Percentiles rank a stretch among this genome's conserved stretches.
These are phyloP conservation scores for Oncorhynchus clarkii DNA, from an alignment of 2,113 vertebrate genomes.

Conservation along the genomic window DNA sequence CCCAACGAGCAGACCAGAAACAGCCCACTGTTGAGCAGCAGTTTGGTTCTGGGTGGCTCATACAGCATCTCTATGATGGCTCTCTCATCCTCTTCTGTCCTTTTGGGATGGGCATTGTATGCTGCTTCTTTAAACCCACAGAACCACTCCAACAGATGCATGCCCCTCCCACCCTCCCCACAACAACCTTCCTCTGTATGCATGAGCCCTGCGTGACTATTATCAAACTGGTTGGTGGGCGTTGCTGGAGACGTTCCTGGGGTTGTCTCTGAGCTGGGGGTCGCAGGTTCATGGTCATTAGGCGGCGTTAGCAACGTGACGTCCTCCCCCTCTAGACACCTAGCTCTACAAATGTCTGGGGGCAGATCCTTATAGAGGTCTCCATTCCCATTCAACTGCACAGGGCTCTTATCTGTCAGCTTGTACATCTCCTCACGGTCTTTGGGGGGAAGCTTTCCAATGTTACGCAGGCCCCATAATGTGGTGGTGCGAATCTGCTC, in stretches of 20 bases:
- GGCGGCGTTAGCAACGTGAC: conserved; percentile 83
- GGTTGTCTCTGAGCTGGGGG: conserved; percentile 81
- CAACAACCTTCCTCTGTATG: conserved; percentile 68
- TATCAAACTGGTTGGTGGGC: conserved; percentile 77
- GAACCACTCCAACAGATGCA: conserved; percentile 83
- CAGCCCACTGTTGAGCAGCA: conserved; percentile 85
- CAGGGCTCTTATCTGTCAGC: conserved; percentile 72
- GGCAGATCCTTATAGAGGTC: conserved; percentile 75
- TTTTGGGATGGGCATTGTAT: conserved; percentile 65
- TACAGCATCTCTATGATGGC: conserved; percentile 86
- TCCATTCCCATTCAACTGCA: conserved; percentile 65
- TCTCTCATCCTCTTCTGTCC: conserved; percentile 76
- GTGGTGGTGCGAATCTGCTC: conserved; percentile 86
- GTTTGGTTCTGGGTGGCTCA: conserved; percentile 84
- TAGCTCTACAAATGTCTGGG: conserved; percentile 80
- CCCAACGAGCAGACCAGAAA: conserved; percentile 86
- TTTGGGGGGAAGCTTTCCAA: conserved; percentile 52
- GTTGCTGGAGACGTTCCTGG: conserved; percentile 79
- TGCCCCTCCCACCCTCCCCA: conserved; percentile 55
- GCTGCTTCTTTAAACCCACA: conserved; percentile 79
- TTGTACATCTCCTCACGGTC: conserved; percentile 71
- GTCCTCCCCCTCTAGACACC: conserved; percentile 78
- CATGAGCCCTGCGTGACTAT: conserved; percentile 75
- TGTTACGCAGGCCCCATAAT: conserved; percentile 82
- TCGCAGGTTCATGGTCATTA: conserved; percentile 70